Percentiles rank a stretch among this genome's conserved stretches.
Conservation (phyloP, 2,113 vertebrate species). For the Protobothrops mucrosquamatus region DNA sequence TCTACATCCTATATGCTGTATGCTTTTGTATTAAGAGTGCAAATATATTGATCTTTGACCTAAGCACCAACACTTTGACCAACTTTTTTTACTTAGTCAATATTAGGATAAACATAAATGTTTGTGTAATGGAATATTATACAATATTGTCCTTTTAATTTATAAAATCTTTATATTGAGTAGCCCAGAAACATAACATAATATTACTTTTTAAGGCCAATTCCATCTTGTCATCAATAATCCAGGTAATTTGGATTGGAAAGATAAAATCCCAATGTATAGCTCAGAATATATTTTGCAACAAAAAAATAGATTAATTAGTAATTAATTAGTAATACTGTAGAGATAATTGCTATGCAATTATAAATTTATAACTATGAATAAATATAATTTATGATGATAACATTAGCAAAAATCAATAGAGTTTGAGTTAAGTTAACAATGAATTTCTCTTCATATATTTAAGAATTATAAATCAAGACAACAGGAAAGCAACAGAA, state of each 20-base stretch:
- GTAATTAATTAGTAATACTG: not conserved
- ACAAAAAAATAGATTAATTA: not conserved
- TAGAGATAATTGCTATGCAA: not conserved
- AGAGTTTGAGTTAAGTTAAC: not conserved
- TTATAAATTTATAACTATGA: not conserved
- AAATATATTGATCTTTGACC: slow-evolving; percentile 8
- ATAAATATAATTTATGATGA: not conserved
- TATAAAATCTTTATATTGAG: not conserved
- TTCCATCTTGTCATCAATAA: slow-evolving; percentile 9
- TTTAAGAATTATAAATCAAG: not conserved
- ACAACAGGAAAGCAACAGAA: not conserved
- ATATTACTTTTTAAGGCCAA: slow-evolving; percentile 18
- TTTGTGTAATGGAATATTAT: not conserved
- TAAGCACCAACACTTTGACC: slow-evolving; percentile 1
- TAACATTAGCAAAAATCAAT: not conserved
- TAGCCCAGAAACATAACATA: slow-evolving; percentile 35
- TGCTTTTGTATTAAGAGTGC: not conserved
- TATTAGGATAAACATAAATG: not conserved
- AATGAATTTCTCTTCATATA: not conserved
- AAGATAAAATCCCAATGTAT: not conserved
- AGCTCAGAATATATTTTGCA: not conserved
- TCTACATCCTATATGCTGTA: accelerated
- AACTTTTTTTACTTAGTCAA: not conserved
- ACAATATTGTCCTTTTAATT: slow-evolving; percentile 6
- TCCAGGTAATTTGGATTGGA: not conserved